A percentile compares a stretch with the other conserved stretches of the same genome.
These are phyloP conservation scores for Oreotrochilus melanogaster DNA, from an alignment of 2,113 vertebrate genomes.

Conservation along the genomic window DNA sequence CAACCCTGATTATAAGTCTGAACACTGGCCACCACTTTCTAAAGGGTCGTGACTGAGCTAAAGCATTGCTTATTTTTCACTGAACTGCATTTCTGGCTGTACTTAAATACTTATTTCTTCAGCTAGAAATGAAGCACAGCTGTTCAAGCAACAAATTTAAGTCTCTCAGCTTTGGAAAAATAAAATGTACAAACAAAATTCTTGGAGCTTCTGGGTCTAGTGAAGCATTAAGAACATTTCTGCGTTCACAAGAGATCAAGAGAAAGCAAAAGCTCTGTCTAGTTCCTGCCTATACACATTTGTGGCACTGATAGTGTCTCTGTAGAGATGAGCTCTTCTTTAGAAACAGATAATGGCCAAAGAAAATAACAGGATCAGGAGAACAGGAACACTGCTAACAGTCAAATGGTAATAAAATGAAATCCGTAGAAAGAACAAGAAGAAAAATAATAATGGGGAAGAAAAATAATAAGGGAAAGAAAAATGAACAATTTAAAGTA, in stretches of 20 bases:
- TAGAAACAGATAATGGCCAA: neutral
- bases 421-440: neutral
- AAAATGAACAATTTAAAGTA: neutral
- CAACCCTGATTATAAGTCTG: neutral
- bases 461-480: neutral
- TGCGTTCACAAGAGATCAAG: neutral
- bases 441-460: neutral
- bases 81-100: neutral
- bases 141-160: neutral
- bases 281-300: neutral
- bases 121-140: neutral
- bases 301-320: neutral
- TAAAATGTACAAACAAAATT: neutral
- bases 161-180: neutral
- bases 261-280: neutral
- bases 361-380: slow-evolving; percentile 15
- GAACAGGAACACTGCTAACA: neutral
- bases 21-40: neutral
- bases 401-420: slow-evolving; percentile 9
- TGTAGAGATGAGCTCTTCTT: slow-evolving; percentile 8
- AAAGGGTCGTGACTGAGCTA: neutral
- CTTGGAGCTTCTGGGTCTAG: neutral
- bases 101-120: neutral
- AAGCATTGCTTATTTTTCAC: neutral
- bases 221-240: neutral